Evolutionary conservation across 2,888 invertebrate species (phyloP), one percentile per base, ranked within the genome.

Genomic region (Mesorhabditis spiculigera): DNA sequence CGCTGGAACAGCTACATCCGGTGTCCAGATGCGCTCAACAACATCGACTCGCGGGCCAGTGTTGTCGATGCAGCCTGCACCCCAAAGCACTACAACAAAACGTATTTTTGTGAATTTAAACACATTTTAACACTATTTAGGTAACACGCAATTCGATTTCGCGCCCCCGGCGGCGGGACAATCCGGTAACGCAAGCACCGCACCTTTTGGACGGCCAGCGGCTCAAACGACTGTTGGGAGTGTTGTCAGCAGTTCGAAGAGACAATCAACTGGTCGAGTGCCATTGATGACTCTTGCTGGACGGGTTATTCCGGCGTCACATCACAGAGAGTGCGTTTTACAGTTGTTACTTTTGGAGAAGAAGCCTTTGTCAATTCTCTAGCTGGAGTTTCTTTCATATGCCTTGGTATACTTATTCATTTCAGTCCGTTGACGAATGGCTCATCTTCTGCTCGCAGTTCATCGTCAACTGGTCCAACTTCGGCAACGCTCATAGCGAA

Each of bases 1-100:
- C 10, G 58, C 10, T 13, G 58, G 28, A 28, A 28, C 28, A 28
- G 28, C 28, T 28, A 1, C 28, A 1, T 28, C 63, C 13, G 10
- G 13, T 6, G 63, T 78, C 8, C 76, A 74, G 66, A 74, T 76
- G 75, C 70, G 76, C 66, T 67, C 63, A 8, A 75, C 75, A 66
- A 75, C 75, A 67, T 69, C 78, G 67, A 16, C 63, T 63, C 63
- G 63, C n/a, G 16, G 16, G 13, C 13, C 63, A 8, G 63, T 16
- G 6, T 16, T 63, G 16, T 63, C 63, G 6, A 16, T 16, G 63
- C 63, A 63, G 63, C 63, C 63, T 6, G 16, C 28, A 16, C 63
- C 63, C 8, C 58, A 50, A n/a, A 50, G 8, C 58, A 50, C 10
- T n/a, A n/a, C 10, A 50, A 50, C 58, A 50, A 50, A 50, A n/a